Percentiles rank a stretch among this genome's conserved stretches.
Evolutionary conservation across 2,797 vertebrate genomes (phyloP).

Genomic region (Calcarius lapponicus): DNA sequence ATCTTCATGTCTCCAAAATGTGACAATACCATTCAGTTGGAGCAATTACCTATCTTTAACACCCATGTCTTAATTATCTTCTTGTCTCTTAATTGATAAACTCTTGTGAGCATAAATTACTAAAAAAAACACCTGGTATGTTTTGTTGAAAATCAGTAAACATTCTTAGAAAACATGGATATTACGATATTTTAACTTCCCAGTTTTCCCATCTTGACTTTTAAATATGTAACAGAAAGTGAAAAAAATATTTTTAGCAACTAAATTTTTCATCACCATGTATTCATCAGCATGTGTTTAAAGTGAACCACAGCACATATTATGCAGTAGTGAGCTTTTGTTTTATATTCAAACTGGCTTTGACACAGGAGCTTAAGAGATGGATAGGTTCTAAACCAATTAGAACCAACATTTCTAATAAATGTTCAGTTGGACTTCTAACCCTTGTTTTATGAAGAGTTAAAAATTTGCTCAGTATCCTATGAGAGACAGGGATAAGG

Average conservation of each 20-base stretch:
- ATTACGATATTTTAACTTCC: background rate
- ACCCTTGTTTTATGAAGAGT: background rate
- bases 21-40: background rate
- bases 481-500: background rate
- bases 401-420: background rate
- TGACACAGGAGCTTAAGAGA: background rate
- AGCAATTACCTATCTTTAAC: background rate
- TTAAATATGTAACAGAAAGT: background rate
- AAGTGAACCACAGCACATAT: background rate
- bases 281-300: background rate
- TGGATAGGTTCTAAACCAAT: background rate
- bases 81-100: background rate
- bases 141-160: conserved; percentile 1
- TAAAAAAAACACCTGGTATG: background rate
- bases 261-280: background rate
- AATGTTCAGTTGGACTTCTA: background rate
- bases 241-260: background rate
- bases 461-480: background rate
- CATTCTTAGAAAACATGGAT: background rate
- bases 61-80: background rate
- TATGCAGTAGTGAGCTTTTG: background rate
- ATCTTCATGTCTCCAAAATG: background rate
- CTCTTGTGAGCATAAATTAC: background rate
- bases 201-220: background rate
- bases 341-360: background rate